Conservation (phyloP, 2,888 invertebrate species). For the Eumerus sabulonum region DNA sequence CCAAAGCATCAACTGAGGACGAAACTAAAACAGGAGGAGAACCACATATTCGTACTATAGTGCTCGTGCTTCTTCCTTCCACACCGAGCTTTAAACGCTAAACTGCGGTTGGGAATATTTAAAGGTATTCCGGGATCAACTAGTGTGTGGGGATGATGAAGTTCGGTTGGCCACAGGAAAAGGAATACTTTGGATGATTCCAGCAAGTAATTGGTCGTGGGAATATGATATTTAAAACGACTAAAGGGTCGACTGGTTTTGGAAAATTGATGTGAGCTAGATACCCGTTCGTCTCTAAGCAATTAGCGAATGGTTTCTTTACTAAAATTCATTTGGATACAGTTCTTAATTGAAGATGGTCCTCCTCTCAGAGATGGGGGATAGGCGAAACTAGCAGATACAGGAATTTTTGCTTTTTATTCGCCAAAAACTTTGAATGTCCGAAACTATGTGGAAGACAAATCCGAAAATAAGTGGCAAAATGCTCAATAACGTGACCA, state of each 20-base stretch:
- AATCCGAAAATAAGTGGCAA: conserved; percentile 49
- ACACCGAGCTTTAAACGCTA: conserved; percentile 39
- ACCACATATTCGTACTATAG: conserved; percentile 4
- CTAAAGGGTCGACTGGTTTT: neutral
- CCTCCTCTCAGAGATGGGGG: no score
- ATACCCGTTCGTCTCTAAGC: neutral
- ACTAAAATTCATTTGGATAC: neutral
- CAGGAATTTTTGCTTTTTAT: no score
- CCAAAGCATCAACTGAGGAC: no score
- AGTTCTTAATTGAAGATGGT: neutral
- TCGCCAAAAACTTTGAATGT: conserved; percentile 5
- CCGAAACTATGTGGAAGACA: conserved; percentile 4
- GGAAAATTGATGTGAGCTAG: no score
- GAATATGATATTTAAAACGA: conserved; percentile 41
- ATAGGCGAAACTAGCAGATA: no score
- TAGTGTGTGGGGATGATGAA: no score
- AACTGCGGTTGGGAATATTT: no score
- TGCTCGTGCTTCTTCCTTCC: no score
- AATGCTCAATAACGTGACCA: conserved; percentile 58
- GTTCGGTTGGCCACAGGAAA: neutral
- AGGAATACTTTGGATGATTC: conserved; percentile 20
- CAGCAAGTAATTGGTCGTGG: conserved; percentile 47
- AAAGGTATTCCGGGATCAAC: no score
- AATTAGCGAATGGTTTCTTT: neutral
- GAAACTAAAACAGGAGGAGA: no score